phyloP scores from a whole-genome alignment of 2,113 vertebrate genomes.

The Kryptolebias marmoratus region DNA sequence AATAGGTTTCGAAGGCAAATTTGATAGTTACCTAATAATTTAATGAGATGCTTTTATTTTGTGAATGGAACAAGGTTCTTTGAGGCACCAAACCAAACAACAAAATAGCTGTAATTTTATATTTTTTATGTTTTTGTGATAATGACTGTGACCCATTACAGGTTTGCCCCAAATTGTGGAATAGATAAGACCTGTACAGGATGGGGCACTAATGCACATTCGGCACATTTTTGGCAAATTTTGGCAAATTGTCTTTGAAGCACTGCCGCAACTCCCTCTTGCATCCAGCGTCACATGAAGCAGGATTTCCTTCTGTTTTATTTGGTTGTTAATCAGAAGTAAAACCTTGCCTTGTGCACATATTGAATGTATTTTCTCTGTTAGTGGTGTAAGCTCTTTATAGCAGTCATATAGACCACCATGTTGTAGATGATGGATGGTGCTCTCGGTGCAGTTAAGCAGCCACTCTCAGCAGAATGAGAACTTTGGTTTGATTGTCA shows the following conservation, averaged over 20 bases:
- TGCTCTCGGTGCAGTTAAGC: conserved; percentile 6
- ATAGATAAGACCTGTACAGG: background rate
- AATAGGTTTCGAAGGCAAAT: too few relatives aligned
- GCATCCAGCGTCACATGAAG: background rate
- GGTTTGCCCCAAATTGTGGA: too few relatives aligned
- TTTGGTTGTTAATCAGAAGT: background rate
- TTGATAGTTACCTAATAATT: too few relatives aligned
- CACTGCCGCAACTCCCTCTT: background rate
- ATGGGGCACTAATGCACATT: background rate
- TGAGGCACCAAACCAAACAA: background rate
- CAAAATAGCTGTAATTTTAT: background rate
- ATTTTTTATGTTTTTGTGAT: background rate
- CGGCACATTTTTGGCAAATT: background rate
- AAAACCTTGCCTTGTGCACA: conserved; percentile 1
- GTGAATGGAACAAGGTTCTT: background rate
- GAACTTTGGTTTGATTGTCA: conserved; percentile 9
- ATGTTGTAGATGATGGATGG: background rate
- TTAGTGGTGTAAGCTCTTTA: background rate
- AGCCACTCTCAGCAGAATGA: conserved; percentile 9
- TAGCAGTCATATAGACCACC: background rate
- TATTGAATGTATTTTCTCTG: background rate
- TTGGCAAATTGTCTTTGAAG: background rate
- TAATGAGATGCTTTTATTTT: background rate
- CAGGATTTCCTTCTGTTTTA: background rate
- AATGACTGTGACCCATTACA: background rate